phyloP scores from a whole-genome alignment of 2,797 vertebrate genomes.

The Clamator glandarius region DNA sequence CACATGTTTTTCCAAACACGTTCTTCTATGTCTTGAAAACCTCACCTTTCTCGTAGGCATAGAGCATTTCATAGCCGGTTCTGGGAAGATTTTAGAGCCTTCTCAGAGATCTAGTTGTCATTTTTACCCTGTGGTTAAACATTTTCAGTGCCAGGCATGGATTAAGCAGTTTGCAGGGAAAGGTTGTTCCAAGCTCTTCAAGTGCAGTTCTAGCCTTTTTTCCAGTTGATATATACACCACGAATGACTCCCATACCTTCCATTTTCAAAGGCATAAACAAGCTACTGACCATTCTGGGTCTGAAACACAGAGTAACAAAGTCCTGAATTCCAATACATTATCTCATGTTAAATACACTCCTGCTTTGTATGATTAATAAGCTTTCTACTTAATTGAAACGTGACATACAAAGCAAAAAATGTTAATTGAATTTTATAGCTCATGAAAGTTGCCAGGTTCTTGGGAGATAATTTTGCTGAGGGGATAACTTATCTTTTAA shows the following conservation, averaged over 20 bases:
- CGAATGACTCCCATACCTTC: neutral
- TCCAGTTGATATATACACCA: neutral
- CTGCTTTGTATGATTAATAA: neutral
- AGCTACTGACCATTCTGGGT: neutral
- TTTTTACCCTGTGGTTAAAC: neutral
- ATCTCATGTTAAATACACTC: neutral
- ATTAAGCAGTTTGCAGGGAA: neutral
- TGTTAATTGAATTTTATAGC: constrained; percentile 51
- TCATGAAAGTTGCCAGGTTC: neutral
- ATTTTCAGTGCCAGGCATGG: neutral
- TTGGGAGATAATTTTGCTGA: constrained; percentile 14
- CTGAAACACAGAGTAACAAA: neutral
- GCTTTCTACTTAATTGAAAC: constrained; percentile 21
- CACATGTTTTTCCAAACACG: neutral
- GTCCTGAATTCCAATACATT: neutral
- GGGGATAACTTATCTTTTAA: neutral
- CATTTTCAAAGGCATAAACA: neutral
- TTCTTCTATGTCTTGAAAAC: neutral
- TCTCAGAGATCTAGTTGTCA: neutral
- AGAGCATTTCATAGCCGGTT: rapidly evolving
- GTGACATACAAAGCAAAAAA: constrained; percentile 23
- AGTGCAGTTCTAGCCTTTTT: neutral
- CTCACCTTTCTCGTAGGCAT: neutral
- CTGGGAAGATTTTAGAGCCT: neutral
- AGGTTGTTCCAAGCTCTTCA: neutral